Percentiles rank a stretch among this genome's conserved stretches.
phyloP scores from a whole-genome alignment of 2,888 invertebrate genomes.

The Ceramica pisi region DNA sequence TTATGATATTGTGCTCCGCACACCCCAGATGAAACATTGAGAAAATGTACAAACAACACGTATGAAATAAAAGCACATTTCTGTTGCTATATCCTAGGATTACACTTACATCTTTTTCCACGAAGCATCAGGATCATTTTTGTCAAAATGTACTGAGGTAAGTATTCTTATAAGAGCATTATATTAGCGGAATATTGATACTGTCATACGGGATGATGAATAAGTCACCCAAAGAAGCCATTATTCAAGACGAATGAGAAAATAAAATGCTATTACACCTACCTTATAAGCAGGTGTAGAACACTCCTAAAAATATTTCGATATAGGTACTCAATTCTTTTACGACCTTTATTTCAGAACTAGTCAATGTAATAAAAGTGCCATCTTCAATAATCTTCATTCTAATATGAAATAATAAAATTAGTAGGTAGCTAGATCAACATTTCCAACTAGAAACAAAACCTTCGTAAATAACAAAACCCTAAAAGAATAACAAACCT shows the following conservation, averaged over 20 bases:
- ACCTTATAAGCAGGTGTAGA: constrained; percentile 9
- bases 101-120: constrained; percentile 56
- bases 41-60: constrained; percentile 39
- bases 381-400: background rate
- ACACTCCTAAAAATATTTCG: background rate
- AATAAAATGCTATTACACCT: constrained; percentile 29
- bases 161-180: constrained; percentile 47
- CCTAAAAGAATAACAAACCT: constrained; percentile 34
- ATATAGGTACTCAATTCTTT: background rate
- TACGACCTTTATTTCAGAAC: background rate
- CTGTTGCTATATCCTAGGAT: constrained; percentile 34
- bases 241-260: constrained; percentile 46
- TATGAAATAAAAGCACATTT: constrained; percentile 50
- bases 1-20: constrained; percentile 28
- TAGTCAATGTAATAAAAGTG: background rate
- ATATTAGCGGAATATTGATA: constrained; percentile 67
- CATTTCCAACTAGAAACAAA: background rate
- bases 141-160: constrained; percentile 22
- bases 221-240: constrained; percentile 54
- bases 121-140: constrained; percentile 27
- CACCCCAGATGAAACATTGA: constrained; percentile 38
- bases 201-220: constrained; percentile 73
- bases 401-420: background rate
- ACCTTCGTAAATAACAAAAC: constrained; percentile 16
- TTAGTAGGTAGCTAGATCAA: background rate